Conservation (phyloP, 2,888 invertebrate species). For the Drosophila nigricruria region DNA sequence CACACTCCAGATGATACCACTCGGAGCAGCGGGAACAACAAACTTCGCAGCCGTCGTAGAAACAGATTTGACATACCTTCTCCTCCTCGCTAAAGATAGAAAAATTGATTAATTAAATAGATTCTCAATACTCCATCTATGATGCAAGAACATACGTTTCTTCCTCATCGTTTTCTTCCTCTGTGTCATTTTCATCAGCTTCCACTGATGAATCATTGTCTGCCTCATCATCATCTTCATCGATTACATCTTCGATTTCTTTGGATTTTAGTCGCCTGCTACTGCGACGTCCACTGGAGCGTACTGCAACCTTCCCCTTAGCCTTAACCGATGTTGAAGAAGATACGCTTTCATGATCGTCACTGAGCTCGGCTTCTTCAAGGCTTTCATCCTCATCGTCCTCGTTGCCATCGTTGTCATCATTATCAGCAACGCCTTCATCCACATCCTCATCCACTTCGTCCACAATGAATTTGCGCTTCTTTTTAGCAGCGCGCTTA, state of each 20-base stretch:
- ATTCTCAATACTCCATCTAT: background rate
- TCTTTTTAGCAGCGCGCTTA: conserved; percentile 85
- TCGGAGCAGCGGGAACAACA: conserved; percentile 77
- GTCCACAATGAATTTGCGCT: conserved; percentile 78
- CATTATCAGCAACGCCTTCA: conserved; percentile 47
- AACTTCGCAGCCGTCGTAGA: conserved; percentile 81
- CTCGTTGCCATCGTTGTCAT: conserved; percentile 39
- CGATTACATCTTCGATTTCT: conserved; percentile 82
- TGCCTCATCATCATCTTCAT: conserved; percentile 65
- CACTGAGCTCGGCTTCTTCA: conserved; percentile 22
- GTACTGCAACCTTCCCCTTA: conserved; percentile 29
- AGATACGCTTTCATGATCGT: conserved; percentile 33
- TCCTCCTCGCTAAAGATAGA: conserved; percentile 66
- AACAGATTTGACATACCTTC: conserved; percentile 80
- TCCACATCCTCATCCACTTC: conserved; percentile 41
- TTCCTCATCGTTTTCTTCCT: conserved; percentile 42
- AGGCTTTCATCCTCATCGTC: conserved; percentile 54
- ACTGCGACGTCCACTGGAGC: conserved; percentile 40
- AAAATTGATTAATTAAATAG: background rate
- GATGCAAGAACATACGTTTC: conserved; percentile 48
- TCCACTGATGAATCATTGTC: conserved; percentile 71
- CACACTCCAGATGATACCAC: conserved; percentile 91
- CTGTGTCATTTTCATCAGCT: conserved; percentile 18
- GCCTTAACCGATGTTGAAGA: conserved; percentile 52
- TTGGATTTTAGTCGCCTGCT: conserved; percentile 83